Evolutionary conservation across 53 echinoderm and acorn worm genomes (phyloP).

Genomic region (Crossaster papposus): DNA sequence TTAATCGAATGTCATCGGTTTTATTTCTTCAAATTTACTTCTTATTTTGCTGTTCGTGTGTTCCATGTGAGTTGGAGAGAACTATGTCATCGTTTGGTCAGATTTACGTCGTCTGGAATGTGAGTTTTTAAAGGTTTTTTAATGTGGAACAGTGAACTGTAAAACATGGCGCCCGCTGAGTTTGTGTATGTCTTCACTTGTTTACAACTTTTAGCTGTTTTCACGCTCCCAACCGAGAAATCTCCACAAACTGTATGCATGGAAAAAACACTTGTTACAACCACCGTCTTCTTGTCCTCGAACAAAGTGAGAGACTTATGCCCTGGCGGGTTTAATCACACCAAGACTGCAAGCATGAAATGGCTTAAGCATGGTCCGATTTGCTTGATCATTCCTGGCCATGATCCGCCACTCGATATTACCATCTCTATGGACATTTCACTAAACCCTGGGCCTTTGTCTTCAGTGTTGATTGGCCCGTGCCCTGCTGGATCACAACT

Average conservation of each 20-base stretch:
- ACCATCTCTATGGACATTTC: constrained; percentile 15
- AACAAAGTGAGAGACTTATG: constrained; percentile 1
- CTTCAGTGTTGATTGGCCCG: not conserved
- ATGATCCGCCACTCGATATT: constrained; percentile 4
- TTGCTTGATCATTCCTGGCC: constrained; percentile 7
- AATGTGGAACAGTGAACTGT: not conserved
- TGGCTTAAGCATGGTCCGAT: not conserved
- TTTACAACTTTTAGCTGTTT: not conserved
- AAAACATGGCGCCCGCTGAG: not conserved
- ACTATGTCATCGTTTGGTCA: not conserved
- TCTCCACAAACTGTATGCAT: not conserved
- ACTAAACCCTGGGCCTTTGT: constrained; percentile 7
- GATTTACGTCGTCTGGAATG: not conserved
- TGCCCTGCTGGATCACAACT: not conserved
- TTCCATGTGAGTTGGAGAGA: constrained; percentile 4
- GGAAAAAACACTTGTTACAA: not conserved
- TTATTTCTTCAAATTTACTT: not conserved
- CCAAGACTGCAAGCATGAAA: not conserved
- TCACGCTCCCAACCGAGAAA: not conserved
- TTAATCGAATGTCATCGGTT: not conserved
- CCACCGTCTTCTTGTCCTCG: not conserved
- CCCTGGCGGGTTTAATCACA: not conserved
- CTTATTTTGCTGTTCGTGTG: not conserved
- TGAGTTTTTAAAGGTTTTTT: constrained; percentile 2
- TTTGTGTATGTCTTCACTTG: not conserved